phyloP scores from a whole-genome alignment of 2,888 invertebrate genomes.

The Zonitis immaculata region DNA sequence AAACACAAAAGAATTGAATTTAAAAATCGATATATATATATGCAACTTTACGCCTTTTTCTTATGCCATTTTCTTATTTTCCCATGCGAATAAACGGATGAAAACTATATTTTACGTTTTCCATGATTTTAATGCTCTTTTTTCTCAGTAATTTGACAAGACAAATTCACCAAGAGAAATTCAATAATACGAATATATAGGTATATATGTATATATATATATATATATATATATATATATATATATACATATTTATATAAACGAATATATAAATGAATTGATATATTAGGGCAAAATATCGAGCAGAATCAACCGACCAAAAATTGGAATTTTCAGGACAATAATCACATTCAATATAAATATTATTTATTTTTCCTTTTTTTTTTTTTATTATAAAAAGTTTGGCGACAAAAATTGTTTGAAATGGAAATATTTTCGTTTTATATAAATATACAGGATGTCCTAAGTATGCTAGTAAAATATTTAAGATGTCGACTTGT shows the following conservation, averaged over 20 bases:
- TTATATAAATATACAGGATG: too few species aligned
- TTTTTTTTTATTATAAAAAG: not conserved
- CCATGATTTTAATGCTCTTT: conserved; percentile 12
- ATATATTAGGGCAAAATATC: too few species aligned
- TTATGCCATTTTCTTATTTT: conserved; percentile 11
- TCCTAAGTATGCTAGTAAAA: too few species aligned
- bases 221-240: too few species aligned
- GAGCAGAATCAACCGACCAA: too few species aligned
- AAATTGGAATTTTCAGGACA: conserved; percentile 2
- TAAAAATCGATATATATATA: conserved; percentile 16
- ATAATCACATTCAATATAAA: conserved; percentile 8
- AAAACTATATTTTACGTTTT: conserved; percentile 19
- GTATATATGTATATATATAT: too few species aligned
- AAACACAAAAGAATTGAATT: conserved; percentile 4
- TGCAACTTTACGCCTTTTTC: conserved; percentile 9
- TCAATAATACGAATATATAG: too few species aligned
- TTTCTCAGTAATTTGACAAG: conserved; percentile 10
- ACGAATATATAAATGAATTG: not conserved
- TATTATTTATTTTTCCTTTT: not conserved
- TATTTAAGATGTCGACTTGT: too few species aligned
- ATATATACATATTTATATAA: too few species aligned
- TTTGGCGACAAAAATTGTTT: not conserved
- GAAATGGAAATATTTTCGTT: conserved; percentile 6
- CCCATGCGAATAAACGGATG: conserved; percentile 17
- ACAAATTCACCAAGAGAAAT: not conserved